Evolutionary conservation across 2,113 vertebrate species (phyloP).

Genomic region (Phasianus colchicus): DNA sequence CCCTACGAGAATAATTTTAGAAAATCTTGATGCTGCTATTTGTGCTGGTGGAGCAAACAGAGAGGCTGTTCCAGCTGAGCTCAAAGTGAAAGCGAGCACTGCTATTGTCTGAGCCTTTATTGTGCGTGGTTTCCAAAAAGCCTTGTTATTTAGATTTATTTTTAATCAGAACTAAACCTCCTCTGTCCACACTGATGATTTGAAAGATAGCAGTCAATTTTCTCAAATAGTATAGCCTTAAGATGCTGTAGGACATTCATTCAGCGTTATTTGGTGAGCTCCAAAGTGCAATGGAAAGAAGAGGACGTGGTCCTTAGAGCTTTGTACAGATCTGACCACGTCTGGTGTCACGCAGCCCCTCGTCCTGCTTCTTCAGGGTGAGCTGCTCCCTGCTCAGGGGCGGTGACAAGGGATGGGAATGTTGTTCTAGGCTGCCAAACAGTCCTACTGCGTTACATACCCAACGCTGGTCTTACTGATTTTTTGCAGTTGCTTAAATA

Average conservation of each 20-base stretch:
- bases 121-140: conserved; percentile 74
- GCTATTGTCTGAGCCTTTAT: conserved; percentile 82
- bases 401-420: conserved; percentile 42
- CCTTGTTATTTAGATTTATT: conserved; percentile 70
- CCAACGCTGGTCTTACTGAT: conserved; percentile 55
- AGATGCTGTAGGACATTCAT: conserved; percentile 45
- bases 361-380: conserved; percentile 42
- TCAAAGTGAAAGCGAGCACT: conserved; percentile 80
- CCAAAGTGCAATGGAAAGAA: conserved; percentile 58
- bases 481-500: conserved; percentile 82
- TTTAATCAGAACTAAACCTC: conserved; percentile 63
- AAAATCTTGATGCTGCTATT: conserved; percentile 81
- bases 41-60: conserved; percentile 70
- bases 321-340: conserved; percentile 2
- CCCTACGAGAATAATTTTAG: conserved; percentile 72
- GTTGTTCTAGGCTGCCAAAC: conserved; percentile 56
- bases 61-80: conserved; percentile 85
- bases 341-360: conserved; percentile 33
- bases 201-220: conserved; percentile 68
- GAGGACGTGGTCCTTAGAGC: conserved; percentile 37
- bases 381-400: conserved; percentile 10
- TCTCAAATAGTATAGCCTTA: conserved; percentile 64
- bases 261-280: conserved; percentile 54
- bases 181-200: conserved; percentile 61
- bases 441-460: conserved; percentile 42